Evolutionary conservation across 1,140 invertebrate species (phyloP).

Genomic region (Drosophila malerkotliana): DNA sequence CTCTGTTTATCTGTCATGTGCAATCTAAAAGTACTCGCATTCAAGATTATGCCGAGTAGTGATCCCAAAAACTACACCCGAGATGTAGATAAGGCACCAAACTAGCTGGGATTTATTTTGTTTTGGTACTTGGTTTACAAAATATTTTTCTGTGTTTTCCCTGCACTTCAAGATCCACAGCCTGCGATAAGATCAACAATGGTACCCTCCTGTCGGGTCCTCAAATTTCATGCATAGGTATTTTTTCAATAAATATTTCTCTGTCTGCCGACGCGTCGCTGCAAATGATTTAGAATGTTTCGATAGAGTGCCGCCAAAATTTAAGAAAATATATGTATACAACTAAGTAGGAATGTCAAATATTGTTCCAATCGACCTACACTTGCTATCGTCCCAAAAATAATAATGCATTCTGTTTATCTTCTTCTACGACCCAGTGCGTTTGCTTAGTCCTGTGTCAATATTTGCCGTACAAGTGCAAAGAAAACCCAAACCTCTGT

Average conservation of each 20-base stretch:
- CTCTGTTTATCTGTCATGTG: constrained; percentile 43
- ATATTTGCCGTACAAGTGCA: constrained; percentile 51
- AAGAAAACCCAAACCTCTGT: constrained; percentile 47
- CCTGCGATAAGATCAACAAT: constrained; percentile 47
- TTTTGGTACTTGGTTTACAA: constrained; percentile 52
- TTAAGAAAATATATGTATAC: constrained; percentile 46
- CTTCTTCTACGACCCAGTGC: constrained; percentile 16
- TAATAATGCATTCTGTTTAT: constrained; percentile 30
- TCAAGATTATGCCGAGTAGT: constrained; percentile 29
- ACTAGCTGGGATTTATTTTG: constrained; percentile 40
- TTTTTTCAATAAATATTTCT: constrained; percentile 49
- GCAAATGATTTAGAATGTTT: constrained; percentile 31
- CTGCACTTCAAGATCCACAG: constrained; percentile 33
- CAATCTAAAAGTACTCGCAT: constrained; percentile 43
- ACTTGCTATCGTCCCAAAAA: constrained; percentile 42
- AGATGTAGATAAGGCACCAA: constrained; percentile 52
- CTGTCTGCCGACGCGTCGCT: constrained; percentile 19
- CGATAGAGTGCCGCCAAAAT: constrained; percentile 34
- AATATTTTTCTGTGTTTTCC: constrained; percentile 47
- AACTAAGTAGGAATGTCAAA: constrained; percentile 44
- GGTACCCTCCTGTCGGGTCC: constrained; percentile 10
- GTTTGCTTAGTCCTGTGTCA: constrained; percentile 49
- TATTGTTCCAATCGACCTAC: constrained; percentile 46
- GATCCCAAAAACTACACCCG: constrained; percentile 22
- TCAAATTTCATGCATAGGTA: constrained; percentile 54